Conservation (phyloP, 1,140 invertebrate species). For the Amphibalanus amphitrite region DNA sequence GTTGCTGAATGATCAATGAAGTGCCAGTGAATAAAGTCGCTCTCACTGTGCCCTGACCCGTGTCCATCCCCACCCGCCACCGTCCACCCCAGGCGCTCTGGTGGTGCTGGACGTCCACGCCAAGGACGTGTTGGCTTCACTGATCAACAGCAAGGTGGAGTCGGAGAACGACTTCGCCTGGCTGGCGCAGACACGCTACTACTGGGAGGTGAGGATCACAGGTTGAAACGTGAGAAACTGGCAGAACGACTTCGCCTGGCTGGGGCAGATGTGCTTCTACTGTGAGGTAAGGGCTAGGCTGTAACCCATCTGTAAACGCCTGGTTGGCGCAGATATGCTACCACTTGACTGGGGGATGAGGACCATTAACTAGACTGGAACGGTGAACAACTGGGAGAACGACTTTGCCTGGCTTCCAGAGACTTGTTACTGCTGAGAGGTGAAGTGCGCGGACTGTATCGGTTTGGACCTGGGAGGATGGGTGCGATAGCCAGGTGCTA, state of each 20-base stretch:
- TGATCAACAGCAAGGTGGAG: slow-evolving; percentile 47
- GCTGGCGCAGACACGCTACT: slow-evolving; percentile 81
- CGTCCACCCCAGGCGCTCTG: slow-evolving; percentile 50
- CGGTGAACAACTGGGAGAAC: too few relatives aligned
- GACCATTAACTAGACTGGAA: too few relatives aligned
- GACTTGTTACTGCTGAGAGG: slow-evolving; percentile 12
- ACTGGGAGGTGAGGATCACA: slow-evolving; percentile 82
- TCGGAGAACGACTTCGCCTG: slow-evolving; percentile 72
- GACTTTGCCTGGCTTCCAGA: too few relatives aligned
- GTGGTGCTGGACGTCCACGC: slow-evolving; percentile 87
- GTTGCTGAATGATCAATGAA: too few relatives aligned
- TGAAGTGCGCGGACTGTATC: slow-evolving; percentile 14
- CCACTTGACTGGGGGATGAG: too few relatives aligned
- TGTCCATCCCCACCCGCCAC: too few relatives aligned
- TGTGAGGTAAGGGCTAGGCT: slow-evolving; percentile 81
- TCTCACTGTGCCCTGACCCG: too few relatives aligned
- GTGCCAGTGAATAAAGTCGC: too few relatives aligned
- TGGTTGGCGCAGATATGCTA: slow-evolving; percentile 82
- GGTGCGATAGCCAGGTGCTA: too few relatives aligned
- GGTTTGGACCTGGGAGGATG: too few relatives aligned
- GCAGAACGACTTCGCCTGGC: slow-evolving; percentile 82
- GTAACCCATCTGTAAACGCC: too few relatives aligned
- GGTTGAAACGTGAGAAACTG: too few relatives aligned
- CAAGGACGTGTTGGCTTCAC: slow-evolving; percentile 56
- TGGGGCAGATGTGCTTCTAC: slow-evolving; percentile 81